A percentile compares a stretch with the other conserved stretches of the same genome.
These are phyloP conservation scores for Diorhabda elongata DNA, from an alignment of 1,140 invertebrate genomes.

Conservation along the genomic window DNA sequence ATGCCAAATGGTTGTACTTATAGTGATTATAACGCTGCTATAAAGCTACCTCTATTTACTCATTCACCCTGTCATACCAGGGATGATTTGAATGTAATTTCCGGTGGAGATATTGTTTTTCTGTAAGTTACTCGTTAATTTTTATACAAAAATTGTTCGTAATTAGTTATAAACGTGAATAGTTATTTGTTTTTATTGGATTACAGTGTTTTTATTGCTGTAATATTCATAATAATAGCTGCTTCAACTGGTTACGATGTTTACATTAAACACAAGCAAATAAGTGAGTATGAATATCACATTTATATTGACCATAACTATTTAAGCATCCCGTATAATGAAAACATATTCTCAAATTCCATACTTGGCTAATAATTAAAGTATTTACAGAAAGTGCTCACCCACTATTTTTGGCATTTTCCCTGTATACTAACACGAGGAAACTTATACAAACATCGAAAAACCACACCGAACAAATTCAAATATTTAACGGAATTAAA, in stretches of 20 bases:
- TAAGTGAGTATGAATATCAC: constrained; percentile 16
- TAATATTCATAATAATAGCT: neutral
- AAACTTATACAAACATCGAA: constrained; percentile 25
- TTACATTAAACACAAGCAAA: neutral
- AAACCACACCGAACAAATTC: constrained; percentile 32
- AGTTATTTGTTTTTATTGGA: constrained; percentile 24
- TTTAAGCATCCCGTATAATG: no score
- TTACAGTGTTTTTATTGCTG: constrained; percentile 30
- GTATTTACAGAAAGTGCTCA: constrained; percentile 21
- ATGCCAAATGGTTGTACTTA: constrained; percentile 24
- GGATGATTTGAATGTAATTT: constrained; percentile 27
- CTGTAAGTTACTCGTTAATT: constrained; percentile 34
- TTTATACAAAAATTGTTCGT: neutral
- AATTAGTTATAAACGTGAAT: neutral
- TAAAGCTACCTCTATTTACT: constrained; percentile 15
- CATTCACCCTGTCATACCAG: constrained; percentile 16
- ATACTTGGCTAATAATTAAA: no score
- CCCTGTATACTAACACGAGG: constrained; percentile 26
- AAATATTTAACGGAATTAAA: constrained; percentile 40
- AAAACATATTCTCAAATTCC: no score
- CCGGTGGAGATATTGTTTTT: constrained; percentile 29
- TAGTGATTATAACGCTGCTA: constrained; percentile 19
- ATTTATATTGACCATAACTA: neutral
- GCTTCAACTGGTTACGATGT: neutral
- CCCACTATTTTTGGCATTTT: constrained; percentile 30